Percentiles rank a stretch among this genome's conserved stretches.
phyloP scores from a whole-genome alignment of 2,113 vertebrate genomes.

The Brachirus orientalis region DNA sequence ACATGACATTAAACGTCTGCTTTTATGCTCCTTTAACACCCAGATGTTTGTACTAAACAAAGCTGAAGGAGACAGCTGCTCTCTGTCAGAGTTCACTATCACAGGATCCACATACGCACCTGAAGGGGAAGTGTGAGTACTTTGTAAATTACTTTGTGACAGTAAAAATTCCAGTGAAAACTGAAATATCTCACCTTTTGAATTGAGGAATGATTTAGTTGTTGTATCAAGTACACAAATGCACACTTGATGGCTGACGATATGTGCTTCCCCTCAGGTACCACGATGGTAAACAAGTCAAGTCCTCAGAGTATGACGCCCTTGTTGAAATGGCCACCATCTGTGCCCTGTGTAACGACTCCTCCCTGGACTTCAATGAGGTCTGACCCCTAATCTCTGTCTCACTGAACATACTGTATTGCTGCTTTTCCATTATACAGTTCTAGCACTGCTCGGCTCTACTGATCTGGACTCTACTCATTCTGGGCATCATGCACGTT shows the following conservation, averaged over 20 bases:
- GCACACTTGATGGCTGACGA: neutral
- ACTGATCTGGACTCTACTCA: no score
- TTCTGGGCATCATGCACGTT: no score
- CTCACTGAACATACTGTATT: neutral
- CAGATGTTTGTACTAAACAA: slow-evolving; percentile 96
- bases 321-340: slow-evolving; percentile 96
- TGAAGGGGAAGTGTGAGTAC: slow-evolving; percentile 96
- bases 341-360: slow-evolving; percentile 98
- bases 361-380: slow-evolving; percentile 98
- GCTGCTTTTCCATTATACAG: no score
- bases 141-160: neutral
- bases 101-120: slow-evolving; percentile 97
- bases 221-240: neutral
- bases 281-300: slow-evolving; percentile 89
- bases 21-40: slow-evolving; percentile 39
- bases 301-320: slow-evolving; percentile 87
- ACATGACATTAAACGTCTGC: neutral
- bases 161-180: no score
- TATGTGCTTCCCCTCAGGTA: slow-evolving; percentile 78
- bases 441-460: no score
- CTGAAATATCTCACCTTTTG: neutral
- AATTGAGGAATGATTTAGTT: neutral
- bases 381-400: slow-evolving; percentile 72
- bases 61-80: slow-evolving; percentile 89
- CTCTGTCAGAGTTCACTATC: slow-evolving; percentile 93